These are phyloP conservation scores for Calephelis nemesis DNA, from an alignment of 1,140 invertebrate genomes.

Conservation along the genomic window DNA sequence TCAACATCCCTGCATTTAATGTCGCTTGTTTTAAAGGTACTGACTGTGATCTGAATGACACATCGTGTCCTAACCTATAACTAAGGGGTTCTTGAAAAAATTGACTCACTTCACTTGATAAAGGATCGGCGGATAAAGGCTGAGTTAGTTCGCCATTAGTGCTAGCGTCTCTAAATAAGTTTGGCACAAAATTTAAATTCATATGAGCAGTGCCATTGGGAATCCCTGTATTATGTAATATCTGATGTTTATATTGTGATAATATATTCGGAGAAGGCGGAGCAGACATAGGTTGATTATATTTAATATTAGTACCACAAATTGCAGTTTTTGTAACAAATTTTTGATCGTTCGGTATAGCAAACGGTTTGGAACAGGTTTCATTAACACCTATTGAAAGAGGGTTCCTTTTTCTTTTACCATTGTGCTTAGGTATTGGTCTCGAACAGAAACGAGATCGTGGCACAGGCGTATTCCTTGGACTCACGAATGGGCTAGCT, in stretches of 20 bases:
- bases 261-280: slow-evolving; percentile 80
- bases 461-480: slow-evolving; percentile 86
- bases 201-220: slow-evolving; percentile 56
- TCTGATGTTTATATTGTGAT: slow-evolving; percentile 64
- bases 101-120: slow-evolving; percentile 78
- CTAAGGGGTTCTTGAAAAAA: slow-evolving; percentile 75
- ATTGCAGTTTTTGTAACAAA: slow-evolving; percentile 54
- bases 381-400: slow-evolving; percentile 55
- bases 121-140: slow-evolving; percentile 66
- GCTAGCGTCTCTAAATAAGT: slow-evolving; percentile 47
- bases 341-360: slow-evolving; percentile 71
- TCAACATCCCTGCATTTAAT: slow-evolving; percentile 61
- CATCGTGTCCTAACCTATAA: slow-evolving; percentile 51
- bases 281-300: slow-evolving; percentile 80
- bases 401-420: slow-evolving; percentile 55
- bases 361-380: slow-evolving; percentile 57
- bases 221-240: slow-evolving; percentile 58
- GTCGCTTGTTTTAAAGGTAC: slow-evolving; percentile 84
- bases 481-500: slow-evolving; percentile 91
- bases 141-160: slow-evolving; percentile 60
- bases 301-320: slow-evolving; percentile 56
- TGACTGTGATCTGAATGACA: slow-evolving; percentile 84
- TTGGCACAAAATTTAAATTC: slow-evolving; percentile 60
- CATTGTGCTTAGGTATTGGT: slow-evolving; percentile 65
- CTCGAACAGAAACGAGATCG: slow-evolving; percentile 72